Percentiles rank a stretch among this genome's conserved stretches.
These are phyloP conservation scores for Drosophila pegasa DNA, from an alignment of 2,888 invertebrate genomes.

Conservation along the genomic window DNA sequence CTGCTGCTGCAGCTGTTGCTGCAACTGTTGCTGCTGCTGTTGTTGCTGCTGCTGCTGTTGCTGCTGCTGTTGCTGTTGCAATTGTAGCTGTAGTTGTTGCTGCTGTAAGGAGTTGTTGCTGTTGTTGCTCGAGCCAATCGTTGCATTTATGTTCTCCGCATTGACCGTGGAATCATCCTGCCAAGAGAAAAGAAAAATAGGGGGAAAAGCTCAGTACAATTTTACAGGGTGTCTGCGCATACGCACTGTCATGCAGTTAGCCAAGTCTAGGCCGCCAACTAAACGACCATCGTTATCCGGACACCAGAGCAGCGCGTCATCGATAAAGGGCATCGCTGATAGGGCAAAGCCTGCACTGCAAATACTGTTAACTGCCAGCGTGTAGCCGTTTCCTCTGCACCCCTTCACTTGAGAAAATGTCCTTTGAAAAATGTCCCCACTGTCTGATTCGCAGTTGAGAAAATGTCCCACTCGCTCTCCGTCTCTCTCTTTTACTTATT, in stretches of 20 bases:
- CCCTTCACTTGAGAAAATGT: conserved; percentile 61
- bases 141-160: conserved; percentile 67
- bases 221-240: background rate
- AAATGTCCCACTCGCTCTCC: background rate
- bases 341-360: conserved; percentile 85
- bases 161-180: conserved; percentile 73
- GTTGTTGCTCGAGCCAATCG: conserved; percentile 44
- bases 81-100: conserved; percentile 17
- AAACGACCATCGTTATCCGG: conserved; percentile 97
- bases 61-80: conserved; percentile 24
- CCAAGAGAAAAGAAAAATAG: background rate
- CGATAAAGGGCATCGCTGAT: conserved; percentile 97
- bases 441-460: background rate
- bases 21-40: conserved; percentile 32
- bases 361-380: conserved; percentile 85
- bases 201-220: too few relatives aligned
- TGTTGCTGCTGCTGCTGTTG: conserved; percentile 23
- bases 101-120: conserved; percentile 31
- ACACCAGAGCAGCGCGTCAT: conserved; percentile 97
- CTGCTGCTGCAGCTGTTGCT: conserved; percentile 7
- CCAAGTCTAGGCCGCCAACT: conserved; percentile 90
- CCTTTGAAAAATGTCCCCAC: background rate
- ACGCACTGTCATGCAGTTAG: conserved; percentile 93
- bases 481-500: background rate
- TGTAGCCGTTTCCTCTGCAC: conserved; percentile 73